These are phyloP conservation scores for Daktulosphaira vitifoliae DNA, from an alignment of 1,140 invertebrate species.

Conservation along the genomic window DNA sequence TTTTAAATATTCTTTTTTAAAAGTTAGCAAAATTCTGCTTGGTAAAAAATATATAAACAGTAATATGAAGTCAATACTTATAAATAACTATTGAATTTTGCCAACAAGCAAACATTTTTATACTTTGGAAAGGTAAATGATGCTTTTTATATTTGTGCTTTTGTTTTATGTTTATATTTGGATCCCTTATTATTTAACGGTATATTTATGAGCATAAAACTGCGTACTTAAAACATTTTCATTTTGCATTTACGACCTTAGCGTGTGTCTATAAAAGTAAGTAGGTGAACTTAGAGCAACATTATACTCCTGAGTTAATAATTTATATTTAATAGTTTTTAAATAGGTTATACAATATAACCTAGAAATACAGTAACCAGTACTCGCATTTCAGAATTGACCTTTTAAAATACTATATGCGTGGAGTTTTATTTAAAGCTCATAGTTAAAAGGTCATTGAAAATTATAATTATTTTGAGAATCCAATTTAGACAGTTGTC, in stretches of 20 bases:
- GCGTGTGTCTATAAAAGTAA: neutral
- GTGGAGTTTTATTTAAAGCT: no score
- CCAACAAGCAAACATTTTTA: no score
- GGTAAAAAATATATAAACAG: no score
- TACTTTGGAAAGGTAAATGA: no score
- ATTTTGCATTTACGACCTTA: slow-evolving; percentile 14
- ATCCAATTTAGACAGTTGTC: no score
- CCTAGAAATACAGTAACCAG: no score
- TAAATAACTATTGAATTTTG: no score
- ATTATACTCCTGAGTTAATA: neutral
- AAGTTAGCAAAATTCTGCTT: no score
- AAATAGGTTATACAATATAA: neutral
- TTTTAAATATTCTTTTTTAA: no score
- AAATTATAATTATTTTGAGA: no score
- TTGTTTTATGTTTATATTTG: neutral
- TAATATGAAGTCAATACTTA: no score
- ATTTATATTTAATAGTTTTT: slow-evolving; percentile 20
- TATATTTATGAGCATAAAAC: neutral
- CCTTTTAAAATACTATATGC: neutral
- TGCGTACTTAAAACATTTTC: neutral
- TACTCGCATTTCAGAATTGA: neutral
- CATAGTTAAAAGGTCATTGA: no score
- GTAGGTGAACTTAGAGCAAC: neutral
- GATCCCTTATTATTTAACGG: neutral
- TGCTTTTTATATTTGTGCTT: neutral